phyloP scores from a whole-genome alignment of 2,113 vertebrate species.

The Lamprotornis superbus region DNA sequence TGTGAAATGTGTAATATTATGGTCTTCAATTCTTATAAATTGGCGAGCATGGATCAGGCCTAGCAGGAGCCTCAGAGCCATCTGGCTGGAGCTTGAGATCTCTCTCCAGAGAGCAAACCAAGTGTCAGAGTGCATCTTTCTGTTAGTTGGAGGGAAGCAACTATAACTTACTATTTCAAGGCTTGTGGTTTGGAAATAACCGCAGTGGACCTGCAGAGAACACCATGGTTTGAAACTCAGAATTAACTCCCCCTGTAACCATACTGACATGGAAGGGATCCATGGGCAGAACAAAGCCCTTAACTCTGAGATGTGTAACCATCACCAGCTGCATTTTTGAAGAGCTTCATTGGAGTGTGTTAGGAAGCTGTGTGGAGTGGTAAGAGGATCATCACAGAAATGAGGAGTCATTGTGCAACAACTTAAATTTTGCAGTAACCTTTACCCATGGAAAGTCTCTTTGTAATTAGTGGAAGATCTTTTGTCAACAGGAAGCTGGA shows the following conservation, averaged over 20 bases:
- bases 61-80: constrained; percentile 7
- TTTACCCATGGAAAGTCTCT: background rate
- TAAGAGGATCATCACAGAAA: background rate
- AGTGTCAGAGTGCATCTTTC: constrained; percentile 3
- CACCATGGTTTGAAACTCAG: background rate
- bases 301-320: background rate
- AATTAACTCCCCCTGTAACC: background rate
- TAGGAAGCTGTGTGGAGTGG: background rate
- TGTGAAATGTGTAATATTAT: background rate
- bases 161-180: background rate
- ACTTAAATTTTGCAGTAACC: background rate
- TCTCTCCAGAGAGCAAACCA: constrained; percentile 23
- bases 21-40: constrained; percentile 20
- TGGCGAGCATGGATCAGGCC: background rate
- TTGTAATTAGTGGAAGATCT: background rate
- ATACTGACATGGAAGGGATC: background rate
- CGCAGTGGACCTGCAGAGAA: background rate
- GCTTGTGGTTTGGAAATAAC: background rate
- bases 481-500: background rate
- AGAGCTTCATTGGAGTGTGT: background rate
- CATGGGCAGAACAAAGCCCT: background rate
- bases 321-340: background rate
- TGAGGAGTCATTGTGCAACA: background rate
- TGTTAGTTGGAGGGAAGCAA: background rate
- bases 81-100: background rate